Percentiles rank a stretch among this genome's conserved stretches.
These are phyloP conservation scores for Ormyrus nitidulus DNA, from an alignment of 2,888 invertebrate genomes.

Conservation along the genomic window DNA sequence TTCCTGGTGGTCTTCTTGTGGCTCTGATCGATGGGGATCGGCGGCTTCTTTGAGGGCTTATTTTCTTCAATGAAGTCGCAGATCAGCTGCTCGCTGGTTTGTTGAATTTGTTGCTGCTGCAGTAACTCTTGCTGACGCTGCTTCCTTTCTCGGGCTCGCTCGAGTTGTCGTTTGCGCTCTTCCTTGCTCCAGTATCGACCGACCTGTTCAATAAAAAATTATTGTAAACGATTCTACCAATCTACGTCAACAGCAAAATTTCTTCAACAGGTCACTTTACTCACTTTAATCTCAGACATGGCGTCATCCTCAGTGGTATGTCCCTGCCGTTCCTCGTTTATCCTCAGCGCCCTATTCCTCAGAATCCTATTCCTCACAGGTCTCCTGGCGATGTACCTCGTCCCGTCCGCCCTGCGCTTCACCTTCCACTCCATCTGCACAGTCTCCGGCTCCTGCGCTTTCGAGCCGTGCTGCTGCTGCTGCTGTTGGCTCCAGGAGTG, in stretches of 20 bases:
- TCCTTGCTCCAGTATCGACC: constrained; percentile 88
- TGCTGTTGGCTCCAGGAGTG: not conserved
- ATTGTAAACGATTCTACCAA: no score
- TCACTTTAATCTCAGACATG: constrained; percentile 84
- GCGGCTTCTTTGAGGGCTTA: constrained; percentile 73
- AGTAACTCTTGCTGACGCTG: constrained; percentile 76
- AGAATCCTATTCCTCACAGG: constrained; percentile 82
- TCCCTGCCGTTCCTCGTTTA: constrained; percentile 82
- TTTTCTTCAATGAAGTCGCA: constrained; percentile 69
- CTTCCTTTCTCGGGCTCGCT: constrained; percentile 82
- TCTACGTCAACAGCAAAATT: no score
- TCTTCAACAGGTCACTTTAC: not conserved
- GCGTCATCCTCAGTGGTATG: constrained; percentile 86
- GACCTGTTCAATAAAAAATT: constrained; percentile 68
- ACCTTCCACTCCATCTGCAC: constrained; percentile 85
- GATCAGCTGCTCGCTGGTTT: constrained; percentile 65
- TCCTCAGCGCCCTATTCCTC: constrained; percentile 81
- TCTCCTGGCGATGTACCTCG: constrained; percentile 85
- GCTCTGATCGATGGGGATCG: constrained; percentile 72
- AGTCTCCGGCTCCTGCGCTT: constrained; percentile 62
- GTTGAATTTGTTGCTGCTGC: constrained; percentile 64
- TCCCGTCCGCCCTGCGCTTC: constrained; percentile 85
- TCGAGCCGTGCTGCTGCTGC: constrained; percentile 42
- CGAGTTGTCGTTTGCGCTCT: constrained; percentile 85
- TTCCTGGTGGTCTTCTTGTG: constrained; percentile 77